Base-by-base conservation (phyloP, 2,888 invertebrate genomes). In the Pachliopta kotzebuea region DNA sequence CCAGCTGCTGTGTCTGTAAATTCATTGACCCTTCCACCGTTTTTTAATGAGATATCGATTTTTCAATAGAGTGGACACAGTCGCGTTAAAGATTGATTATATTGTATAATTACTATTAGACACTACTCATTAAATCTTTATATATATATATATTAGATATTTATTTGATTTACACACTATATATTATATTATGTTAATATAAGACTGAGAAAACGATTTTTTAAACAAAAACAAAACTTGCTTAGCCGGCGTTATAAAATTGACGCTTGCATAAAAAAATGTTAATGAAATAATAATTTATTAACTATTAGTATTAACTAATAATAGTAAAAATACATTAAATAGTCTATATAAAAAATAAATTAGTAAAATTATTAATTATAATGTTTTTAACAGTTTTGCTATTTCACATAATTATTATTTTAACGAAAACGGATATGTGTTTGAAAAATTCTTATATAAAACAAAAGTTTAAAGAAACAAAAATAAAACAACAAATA, bases 1-100 rank as follows among this genome's bases (percentile, higher is more conserved):
- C 76, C 84, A 79, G 78, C 79, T 76, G 79, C 74, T 72, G 78
- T 66, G 65, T 72, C 68, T 63, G 71, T 69, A 76, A 70, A 85
- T 84, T 81, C 74, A 68, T 69, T 82, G 81, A 79, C 83, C 65
- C 72, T 73, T 70, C 70, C 68, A 62, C 72, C 70, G 75, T 67
- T 73, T 76, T 76, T 73, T 70, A 77, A 74, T 70, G 74, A 75
- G 72, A 72, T 72, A 76, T 76, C 70, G 72, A 75, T 77, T 80
- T 76, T 70, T 63, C 63, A 68, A 69, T 69, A 54, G 62, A 69
- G 68, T 69, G 71, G 71, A 67, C 64, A 69, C 65, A 49, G 64
- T 45, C 26, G 60, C 63, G 60, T 58, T 49, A 64, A 52, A 14
- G 21, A 20, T 58, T 1, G 29, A 50, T 21, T 1, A 20, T 50